A percentile compares a stretch with the other conserved stretches of the same genome.
Conservation (phyloP, 2,797 vertebrate genomes). For the Discoglossus pictus region DNA sequence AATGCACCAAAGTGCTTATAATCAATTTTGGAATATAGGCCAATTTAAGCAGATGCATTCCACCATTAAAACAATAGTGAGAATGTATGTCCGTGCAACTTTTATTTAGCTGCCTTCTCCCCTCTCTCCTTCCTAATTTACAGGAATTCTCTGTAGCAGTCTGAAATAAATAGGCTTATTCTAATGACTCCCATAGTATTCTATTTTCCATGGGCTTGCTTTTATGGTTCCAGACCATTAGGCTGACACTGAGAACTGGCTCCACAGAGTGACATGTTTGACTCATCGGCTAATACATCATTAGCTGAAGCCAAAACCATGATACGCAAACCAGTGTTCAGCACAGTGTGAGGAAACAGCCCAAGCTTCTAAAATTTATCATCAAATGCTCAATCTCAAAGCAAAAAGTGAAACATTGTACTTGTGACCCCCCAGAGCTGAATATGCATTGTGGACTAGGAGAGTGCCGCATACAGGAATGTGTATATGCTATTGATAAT, state of each 20-base stretch:
- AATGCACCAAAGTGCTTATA: too few species aligned
- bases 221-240: conserved; percentile 41
- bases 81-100: too few species aligned
- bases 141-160: not conserved
- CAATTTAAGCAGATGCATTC: too few species aligned
- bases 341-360: not conserved
- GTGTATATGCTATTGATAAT: too few species aligned
- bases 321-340: conserved; percentile 20
- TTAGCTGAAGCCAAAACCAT: conserved; percentile 41
- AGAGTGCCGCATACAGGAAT: too few species aligned
- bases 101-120: not conserved
- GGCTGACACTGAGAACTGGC: conserved; percentile 24
- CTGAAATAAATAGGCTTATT: conserved; percentile 15
- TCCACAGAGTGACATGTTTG: conserved; percentile 41
- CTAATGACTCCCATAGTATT: conserved; percentile 17
- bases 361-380: not conserved
- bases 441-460: too few species aligned
- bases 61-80: too few species aligned
- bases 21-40: too few species aligned
- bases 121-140: not conserved
- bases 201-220: conserved; percentile 24
- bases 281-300: conserved; percentile 40
- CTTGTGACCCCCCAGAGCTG: too few species aligned
- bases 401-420: too few species aligned
- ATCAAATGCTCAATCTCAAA: not conserved